These are phyloP conservation scores for Rhagologus leucostigma DNA, from an alignment of 2,113 vertebrate genomes.

Conservation along the genomic window DNA sequence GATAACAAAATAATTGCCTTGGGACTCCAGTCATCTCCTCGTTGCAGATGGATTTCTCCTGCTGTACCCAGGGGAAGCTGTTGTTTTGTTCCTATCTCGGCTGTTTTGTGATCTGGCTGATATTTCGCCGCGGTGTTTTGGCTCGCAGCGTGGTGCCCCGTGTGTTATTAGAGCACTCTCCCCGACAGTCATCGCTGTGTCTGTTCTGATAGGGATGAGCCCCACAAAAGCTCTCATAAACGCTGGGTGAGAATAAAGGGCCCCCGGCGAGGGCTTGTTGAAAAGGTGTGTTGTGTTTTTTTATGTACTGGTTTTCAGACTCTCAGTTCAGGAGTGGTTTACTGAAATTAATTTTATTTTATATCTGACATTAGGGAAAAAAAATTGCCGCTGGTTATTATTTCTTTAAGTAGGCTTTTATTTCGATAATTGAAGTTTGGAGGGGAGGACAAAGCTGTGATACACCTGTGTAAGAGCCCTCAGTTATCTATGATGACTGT, in stretches of 20 bases:
- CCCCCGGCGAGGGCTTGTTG: neutral
- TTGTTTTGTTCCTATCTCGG: neutral
- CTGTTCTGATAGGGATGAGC: neutral
- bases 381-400: neutral
- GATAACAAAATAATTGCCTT: constrained; percentile 7
- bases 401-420: neutral
- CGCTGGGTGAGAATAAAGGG: neutral
- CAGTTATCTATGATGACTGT: neutral
- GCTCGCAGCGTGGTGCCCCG: neutral
- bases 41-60: neutral
- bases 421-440: neutral
- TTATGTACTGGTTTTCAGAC: neutral
- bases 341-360: neutral
- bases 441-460: neutral
- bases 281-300: neutral
- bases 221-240: neutral
- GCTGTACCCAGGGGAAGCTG: neutral
- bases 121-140: neutral
- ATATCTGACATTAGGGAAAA: neutral
- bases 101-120: neutral
- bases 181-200: neutral
- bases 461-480: neutral
- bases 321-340: neutral
- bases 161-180: neutral
- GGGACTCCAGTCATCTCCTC: neutral